Percentiles rank a stretch among this genome's conserved stretches.
phyloP scores from a whole-genome alignment of 2,888 invertebrate genomes.

The Oscheius sp. region DNA sequence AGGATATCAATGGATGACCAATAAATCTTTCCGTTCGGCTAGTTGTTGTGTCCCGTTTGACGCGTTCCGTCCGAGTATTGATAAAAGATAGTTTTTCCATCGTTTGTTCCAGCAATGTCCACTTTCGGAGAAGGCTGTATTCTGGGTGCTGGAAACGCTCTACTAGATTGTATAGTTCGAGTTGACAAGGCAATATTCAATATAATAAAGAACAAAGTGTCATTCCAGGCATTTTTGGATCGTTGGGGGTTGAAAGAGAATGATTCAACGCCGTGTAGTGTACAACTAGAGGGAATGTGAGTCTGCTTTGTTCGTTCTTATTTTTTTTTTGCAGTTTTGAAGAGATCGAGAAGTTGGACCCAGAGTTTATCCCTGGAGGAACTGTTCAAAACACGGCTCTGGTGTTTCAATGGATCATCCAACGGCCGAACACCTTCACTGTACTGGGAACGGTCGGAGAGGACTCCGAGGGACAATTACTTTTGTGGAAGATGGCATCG shows the following conservation, averaged over 20 bases:
- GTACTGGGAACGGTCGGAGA: constrained; percentile 92
- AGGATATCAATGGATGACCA: constrained; percentile 5
- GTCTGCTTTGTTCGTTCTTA: constrained; percentile 45
- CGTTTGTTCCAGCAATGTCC: not conserved
- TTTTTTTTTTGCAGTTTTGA: constrained; percentile 76
- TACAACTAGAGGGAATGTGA: constrained; percentile 86
- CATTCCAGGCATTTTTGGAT: constrained; percentile 80
- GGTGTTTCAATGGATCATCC: constrained; percentile 79
- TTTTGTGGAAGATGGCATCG: constrained; percentile 81
- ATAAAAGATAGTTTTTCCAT: not conserved
- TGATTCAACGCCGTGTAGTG: constrained; percentile 91
- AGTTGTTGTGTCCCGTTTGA: not conserved
- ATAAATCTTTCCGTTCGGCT: not conserved
- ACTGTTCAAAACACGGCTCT: constrained; percentile 92
- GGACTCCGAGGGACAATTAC: constrained; percentile 87
- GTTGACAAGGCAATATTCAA: constrained; percentile 5
- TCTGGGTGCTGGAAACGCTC: constrained; percentile 95
- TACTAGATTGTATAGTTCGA: constrained; percentile 87
- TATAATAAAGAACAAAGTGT: not conserved
- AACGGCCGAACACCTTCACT: not conserved
- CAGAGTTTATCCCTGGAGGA: constrained; percentile 93
- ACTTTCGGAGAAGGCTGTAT: constrained; percentile 74
- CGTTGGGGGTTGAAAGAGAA: constrained; percentile 89
- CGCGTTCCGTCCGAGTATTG: too few species aligned
- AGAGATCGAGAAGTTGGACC: constrained; percentile 84